Conservation (phyloP, 2,888 invertebrate species). For the Ellobium chinense region DNA sequence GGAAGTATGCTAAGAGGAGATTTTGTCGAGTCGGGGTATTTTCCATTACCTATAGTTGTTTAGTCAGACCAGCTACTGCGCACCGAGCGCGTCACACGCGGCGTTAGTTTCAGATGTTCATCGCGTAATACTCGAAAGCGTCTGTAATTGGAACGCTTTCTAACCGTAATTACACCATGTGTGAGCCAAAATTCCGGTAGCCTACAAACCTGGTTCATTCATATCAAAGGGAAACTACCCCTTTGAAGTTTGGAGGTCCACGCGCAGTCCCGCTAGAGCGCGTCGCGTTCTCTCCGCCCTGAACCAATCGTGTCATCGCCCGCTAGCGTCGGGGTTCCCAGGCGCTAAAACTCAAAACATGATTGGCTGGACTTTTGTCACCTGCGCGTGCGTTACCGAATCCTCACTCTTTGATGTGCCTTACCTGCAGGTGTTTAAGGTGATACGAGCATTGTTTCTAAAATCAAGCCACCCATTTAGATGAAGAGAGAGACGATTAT, state of each 20-base stretch:
- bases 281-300: constrained; percentile 19
- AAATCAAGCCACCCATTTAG: constrained; percentile 9
- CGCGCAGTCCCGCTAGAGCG: constrained; percentile 27
- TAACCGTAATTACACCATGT: background rate
- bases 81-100: background rate
- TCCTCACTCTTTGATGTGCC: constrained; percentile 22
- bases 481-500: background rate
- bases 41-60: too few relatives aligned
- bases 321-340: constrained; percentile 25
- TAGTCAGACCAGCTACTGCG: too few relatives aligned
- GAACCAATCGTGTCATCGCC: constrained; percentile 13
- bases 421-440: constrained; percentile 31
- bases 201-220: background rate
- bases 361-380: constrained; percentile 31
- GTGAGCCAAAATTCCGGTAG: constrained; percentile 27
- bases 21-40: too few relatives aligned
- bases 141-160: background rate
- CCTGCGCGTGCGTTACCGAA: constrained; percentile 45
- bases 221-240: background rate
- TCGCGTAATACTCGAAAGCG: background rate
- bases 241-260: constrained; percentile 25
- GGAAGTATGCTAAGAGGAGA: too few relatives aligned
- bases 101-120: background rate
- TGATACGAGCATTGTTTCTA: constrained; percentile 26
- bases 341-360: background rate